Percentiles rank a stretch among this genome's conserved stretches.
phyloP scores from a whole-genome alignment of 2,888 invertebrate species.

The Ochropacha duplaris region DNA sequence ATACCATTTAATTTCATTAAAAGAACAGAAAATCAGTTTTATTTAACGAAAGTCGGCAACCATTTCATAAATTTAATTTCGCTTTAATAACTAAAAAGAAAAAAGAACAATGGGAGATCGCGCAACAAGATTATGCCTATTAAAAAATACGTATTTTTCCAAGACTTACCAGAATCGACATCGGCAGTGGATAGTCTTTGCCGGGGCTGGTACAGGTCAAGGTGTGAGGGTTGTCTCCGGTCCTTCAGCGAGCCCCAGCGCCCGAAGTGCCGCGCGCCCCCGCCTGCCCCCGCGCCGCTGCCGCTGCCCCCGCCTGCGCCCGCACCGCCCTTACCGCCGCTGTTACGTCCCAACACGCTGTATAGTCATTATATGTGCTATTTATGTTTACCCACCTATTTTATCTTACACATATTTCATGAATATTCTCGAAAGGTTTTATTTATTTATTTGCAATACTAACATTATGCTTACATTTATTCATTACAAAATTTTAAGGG shows the following conservation, averaged over 20 bases:
- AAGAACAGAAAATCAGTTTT: too few relatives aligned
- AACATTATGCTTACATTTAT: too few relatives aligned
- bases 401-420: too few relatives aligned
- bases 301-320: slow-evolving; percentile 89
- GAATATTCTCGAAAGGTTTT: too few relatives aligned
- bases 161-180: slow-evolving; percentile 60
- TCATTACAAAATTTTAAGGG: too few relatives aligned
- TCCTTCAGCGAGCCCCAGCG: slow-evolving; percentile 92
- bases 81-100: neutral
- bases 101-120: too few relatives aligned
- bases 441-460: too few relatives aligned
- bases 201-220: slow-evolving; percentile 69
- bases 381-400: neutral
- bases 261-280: slow-evolving; percentile 85
- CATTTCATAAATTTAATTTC: too few relatives aligned
- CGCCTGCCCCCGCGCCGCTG: slow-evolving; percentile 85
- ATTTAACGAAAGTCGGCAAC: too few relatives aligned
- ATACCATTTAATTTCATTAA: too few relatives aligned
- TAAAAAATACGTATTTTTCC: too few relatives aligned
- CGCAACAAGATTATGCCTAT: neutral
- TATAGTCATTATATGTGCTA: slow-evolving; percentile 13
- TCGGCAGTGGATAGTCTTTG: slow-evolving; percentile 71
- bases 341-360: slow-evolving; percentile 72
- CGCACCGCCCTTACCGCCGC: slow-evolving; percentile 67
- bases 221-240: slow-evolving; percentile 85